phyloP scores from a whole-genome alignment of 2,113 vertebrate genomes.

The Oncorhynchus keta region DNA sequence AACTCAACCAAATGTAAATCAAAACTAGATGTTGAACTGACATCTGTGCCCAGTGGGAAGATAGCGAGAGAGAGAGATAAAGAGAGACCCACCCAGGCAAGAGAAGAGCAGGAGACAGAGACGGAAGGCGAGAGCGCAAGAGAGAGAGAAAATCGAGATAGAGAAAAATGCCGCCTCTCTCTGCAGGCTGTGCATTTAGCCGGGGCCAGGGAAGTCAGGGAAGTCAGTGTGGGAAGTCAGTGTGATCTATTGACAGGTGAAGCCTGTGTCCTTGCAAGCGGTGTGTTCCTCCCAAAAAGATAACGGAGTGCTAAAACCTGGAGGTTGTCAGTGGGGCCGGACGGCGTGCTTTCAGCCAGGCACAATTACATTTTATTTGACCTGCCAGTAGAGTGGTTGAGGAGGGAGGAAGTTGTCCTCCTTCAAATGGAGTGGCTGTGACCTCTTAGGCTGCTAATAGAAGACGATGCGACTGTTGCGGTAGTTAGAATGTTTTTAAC shows the following conservation, averaged over 20 bases:
- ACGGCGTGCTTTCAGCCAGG: constrained; percentile 58
- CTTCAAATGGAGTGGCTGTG: constrained; percentile 74
- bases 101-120: constrained; percentile 43
- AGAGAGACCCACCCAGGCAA: constrained; percentile 30
- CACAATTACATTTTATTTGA: constrained; percentile 79
- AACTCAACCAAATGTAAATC: too few species aligned
- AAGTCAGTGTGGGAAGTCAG: constrained; percentile 44
- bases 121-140: background rate
- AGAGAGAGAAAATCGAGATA: constrained; percentile 29
- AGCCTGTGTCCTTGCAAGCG: constrained; percentile 80
- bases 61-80: constrained; percentile 44
- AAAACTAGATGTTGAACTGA: too few species aligned
- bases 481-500: background rate
- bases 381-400: constrained; percentile 62
- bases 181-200: constrained; percentile 57
- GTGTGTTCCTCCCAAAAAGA: constrained; percentile 80
- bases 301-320: constrained; percentile 73
- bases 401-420: constrained; percentile 56
- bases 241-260: constrained; percentile 85
- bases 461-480: constrained; percentile 38
- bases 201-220: constrained; percentile 45
- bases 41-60: too few species aligned
- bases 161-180: background rate
- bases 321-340: constrained; percentile 72
- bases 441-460: constrained; percentile 77